Conservation (phyloP, 1,140 invertebrate genomes). For the Streblospio benedicti region DNA sequence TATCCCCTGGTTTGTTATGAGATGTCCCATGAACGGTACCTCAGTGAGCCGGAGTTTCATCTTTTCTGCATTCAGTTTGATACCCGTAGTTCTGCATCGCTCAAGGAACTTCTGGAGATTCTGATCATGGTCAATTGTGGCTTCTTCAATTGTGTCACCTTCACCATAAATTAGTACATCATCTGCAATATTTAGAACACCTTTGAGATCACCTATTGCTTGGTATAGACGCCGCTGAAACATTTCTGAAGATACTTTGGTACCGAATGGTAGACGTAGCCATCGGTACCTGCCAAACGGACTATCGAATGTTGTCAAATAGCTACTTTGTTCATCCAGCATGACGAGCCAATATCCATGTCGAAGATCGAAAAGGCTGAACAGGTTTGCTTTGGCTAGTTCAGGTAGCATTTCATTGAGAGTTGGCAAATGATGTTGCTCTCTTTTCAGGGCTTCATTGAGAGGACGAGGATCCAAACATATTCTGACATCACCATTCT, state of each 20-base stretch:
- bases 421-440: constrained; percentile 1
- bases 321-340: constrained; percentile 5
- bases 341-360: constrained; percentile 21
- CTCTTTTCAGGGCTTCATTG: not conserved
- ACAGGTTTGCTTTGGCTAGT: not conserved
- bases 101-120: constrained; percentile 21
- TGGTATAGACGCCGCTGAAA: constrained; percentile 40
- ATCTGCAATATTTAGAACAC: constrained; percentile 26
- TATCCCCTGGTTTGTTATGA: constrained; percentile 33
- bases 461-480: not conserved
- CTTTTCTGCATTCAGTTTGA: constrained; percentile 18
- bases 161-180: constrained; percentile 14
- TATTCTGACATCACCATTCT: not conserved
- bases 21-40: constrained; percentile 40
- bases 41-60: constrained; percentile 16
- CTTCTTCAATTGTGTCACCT: not conserved
- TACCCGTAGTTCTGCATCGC: constrained; percentile 1
- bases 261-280: constrained; percentile 22
- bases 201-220: constrained; percentile 16
- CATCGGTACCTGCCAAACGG: constrained; percentile 22
- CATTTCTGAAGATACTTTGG: constrained; percentile 35
- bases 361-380: constrained; percentile 23
- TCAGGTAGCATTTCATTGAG: not conserved
- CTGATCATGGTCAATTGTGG: not conserved
- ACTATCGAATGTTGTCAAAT: constrained; percentile 15